A percentile compares a stretch with the other conserved stretches of the same genome.
These are phyloP conservation scores for Smutsia temminckii DNA, from an alignment of 2,797 vertebrate species.

Conservation along the genomic window DNA sequence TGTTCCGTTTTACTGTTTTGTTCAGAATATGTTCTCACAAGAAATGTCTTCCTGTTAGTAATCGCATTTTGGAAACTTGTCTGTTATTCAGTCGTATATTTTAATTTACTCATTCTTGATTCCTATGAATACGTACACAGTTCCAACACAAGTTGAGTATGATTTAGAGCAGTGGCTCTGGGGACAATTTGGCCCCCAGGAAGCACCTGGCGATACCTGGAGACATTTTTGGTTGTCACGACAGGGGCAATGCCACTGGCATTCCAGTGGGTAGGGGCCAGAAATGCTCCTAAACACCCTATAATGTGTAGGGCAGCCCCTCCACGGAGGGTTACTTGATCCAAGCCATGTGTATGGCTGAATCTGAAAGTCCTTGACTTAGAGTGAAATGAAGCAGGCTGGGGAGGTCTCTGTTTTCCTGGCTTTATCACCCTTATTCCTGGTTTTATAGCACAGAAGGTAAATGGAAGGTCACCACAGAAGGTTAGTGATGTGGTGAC, in stretches of 20 bases:
- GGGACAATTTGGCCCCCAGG: not conserved
- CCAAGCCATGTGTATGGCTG: not conserved
- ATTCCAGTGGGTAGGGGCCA: not conserved
- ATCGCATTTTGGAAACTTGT: constrained; percentile 27
- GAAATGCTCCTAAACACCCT: not conserved
- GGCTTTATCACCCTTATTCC: not conserved
- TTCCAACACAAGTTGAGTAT: not conserved
- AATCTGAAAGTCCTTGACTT: not conserved
- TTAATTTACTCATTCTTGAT: constrained; percentile 32
- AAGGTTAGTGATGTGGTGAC: not conserved
- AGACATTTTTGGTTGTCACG: not conserved
- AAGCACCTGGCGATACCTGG: not conserved
- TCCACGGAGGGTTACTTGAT: not conserved
- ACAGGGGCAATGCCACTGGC: not conserved
- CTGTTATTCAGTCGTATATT: not conserved
- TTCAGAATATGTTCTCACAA: constrained; percentile 38
- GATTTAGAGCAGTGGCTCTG: not conserved
- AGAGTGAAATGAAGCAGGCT: not conserved
- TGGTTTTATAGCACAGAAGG: not conserved
- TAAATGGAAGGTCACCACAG: not conserved
- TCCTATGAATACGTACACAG: not conserved
- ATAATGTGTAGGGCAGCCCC: not conserved
- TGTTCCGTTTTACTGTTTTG: constrained; percentile 34
- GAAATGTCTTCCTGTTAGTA: constrained; percentile 36
- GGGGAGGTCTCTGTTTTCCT: not conserved